A percentile compares a stretch with the other conserved stretches of the same genome.
Evolutionary conservation across 2,113 vertebrate species (phyloP).

Genomic region (Gallinago jamesoni): DNA sequence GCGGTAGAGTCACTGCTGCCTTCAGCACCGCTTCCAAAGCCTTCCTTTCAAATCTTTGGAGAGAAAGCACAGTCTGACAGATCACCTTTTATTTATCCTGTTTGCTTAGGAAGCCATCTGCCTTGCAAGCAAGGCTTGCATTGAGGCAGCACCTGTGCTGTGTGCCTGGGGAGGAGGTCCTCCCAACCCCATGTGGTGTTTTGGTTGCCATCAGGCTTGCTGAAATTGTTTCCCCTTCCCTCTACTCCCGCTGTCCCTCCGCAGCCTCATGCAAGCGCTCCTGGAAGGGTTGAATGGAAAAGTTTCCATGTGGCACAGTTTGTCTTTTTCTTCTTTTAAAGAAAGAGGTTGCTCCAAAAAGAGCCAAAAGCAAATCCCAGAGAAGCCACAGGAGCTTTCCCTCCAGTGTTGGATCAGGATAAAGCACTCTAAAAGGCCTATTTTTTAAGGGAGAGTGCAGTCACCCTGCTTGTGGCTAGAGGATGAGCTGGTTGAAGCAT

Average conservation of each 20-base stretch:
- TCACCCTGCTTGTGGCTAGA: background rate
- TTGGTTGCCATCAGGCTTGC: background rate
- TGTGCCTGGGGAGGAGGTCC: background rate
- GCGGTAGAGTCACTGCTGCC: background rate
- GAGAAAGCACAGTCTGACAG: conserved; percentile 1
- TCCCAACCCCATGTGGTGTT: fast-evolving
- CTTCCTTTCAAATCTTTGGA: background rate
- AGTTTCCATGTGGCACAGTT: background rate
- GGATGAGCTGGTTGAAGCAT: background rate
- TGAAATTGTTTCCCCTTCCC: background rate
- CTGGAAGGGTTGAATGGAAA: background rate
- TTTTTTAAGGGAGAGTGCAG: background rate
- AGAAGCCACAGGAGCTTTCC: background rate
- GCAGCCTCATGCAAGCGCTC: background rate
- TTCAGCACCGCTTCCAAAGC: background rate
- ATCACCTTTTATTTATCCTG: conserved; percentile 13
- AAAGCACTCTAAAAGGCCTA: background rate
- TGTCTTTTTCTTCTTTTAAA: background rate
- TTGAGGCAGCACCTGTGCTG: background rate
- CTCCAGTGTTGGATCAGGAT: background rate
- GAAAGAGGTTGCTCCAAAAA: background rate
- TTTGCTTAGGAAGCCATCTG: background rate
- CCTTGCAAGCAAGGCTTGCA: background rate
- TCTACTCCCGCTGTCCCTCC: background rate
- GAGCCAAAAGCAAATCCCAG: background rate